Conservation (phyloP, 2,888 invertebrate genomes). For the Xanthorhoe designata region DNA sequence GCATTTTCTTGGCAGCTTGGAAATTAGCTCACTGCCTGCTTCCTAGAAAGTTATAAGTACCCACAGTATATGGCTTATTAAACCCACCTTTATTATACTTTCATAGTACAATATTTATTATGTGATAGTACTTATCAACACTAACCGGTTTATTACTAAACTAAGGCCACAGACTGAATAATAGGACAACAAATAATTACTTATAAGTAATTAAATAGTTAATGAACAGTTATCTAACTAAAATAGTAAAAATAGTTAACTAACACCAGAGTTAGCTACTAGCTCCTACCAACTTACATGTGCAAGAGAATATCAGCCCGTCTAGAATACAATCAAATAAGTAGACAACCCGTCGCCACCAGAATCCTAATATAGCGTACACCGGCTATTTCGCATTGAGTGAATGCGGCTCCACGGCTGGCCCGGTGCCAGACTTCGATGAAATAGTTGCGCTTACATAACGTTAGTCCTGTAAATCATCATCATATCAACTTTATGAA, state of each 20-base stretch:
- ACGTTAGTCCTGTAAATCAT: not conserved
- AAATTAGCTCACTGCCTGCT: constrained; percentile 21
- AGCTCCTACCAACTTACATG: too few relatives aligned
- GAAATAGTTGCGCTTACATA: constrained; percentile 12
- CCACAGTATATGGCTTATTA: constrained; percentile 1
- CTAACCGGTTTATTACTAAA: too few relatives aligned
- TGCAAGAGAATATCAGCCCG: too few relatives aligned
- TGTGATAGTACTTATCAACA: not conserved
- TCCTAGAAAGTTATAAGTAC: constrained; percentile 21
- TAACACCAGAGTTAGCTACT: too few relatives aligned
- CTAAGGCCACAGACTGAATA: not conserved
- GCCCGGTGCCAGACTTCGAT: constrained; percentile 59
- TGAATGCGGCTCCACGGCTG: constrained; percentile 72
- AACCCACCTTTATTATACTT: not conserved
- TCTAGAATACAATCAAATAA: constrained; percentile 25
- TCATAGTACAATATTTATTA: too few relatives aligned
- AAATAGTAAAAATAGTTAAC: not conserved
- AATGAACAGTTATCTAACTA: too few relatives aligned
- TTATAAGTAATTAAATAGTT: too few relatives aligned
- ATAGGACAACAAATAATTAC: not conserved
- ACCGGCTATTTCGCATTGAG: constrained; percentile 70
- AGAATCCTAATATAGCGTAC: constrained; percentile 66
- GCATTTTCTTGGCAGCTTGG: constrained; percentile 24
- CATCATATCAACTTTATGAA: not conserved
- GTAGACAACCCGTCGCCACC: constrained; percentile 73